Conservation (phyloP, 2,888 invertebrate genomes). For the Netelia virgata region DNA sequence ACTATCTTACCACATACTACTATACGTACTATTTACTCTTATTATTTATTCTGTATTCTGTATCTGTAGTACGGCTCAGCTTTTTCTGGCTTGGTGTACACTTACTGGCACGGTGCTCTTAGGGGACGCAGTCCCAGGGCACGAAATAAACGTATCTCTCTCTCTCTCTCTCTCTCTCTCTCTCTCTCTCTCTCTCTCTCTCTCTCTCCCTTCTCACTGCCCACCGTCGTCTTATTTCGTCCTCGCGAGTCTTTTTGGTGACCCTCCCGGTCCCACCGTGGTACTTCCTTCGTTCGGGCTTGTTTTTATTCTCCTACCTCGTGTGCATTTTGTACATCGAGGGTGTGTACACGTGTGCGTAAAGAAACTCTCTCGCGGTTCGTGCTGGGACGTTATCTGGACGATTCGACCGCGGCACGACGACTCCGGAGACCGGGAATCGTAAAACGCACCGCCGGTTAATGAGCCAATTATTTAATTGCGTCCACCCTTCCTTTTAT, state of each 20-base stretch:
- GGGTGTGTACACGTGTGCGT: background rate
- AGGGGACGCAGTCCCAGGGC: too few species aligned
- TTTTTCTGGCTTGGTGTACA: too few species aligned
- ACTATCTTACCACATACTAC: too few species aligned
- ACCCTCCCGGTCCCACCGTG: conserved; percentile 24
- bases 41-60: too few species aligned
- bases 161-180: conserved; percentile 6
- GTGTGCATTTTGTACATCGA: conserved; percentile 36
- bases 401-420: conserved; percentile 55
- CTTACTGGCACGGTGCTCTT: too few species aligned
- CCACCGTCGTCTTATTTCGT: background rate
- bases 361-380: conserved; percentile 39
- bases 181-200: conserved; percentile 18
- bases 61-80: too few species aligned
- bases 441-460: conserved; percentile 71
- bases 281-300: background rate
- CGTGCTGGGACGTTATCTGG: conserved; percentile 66
- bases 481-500: conserved; percentile 62
- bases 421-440: conserved; percentile 57
- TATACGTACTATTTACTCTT: too few species aligned
- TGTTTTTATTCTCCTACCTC: conserved; percentile 1
- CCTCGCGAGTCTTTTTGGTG: conserved; percentile 19
- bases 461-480: conserved; percentile 81
- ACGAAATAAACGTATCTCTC: too few species aligned
- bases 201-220: background rate